Conservation (phyloP, 2,113 vertebrate genomes). For the Sorex fumeus region DNA sequence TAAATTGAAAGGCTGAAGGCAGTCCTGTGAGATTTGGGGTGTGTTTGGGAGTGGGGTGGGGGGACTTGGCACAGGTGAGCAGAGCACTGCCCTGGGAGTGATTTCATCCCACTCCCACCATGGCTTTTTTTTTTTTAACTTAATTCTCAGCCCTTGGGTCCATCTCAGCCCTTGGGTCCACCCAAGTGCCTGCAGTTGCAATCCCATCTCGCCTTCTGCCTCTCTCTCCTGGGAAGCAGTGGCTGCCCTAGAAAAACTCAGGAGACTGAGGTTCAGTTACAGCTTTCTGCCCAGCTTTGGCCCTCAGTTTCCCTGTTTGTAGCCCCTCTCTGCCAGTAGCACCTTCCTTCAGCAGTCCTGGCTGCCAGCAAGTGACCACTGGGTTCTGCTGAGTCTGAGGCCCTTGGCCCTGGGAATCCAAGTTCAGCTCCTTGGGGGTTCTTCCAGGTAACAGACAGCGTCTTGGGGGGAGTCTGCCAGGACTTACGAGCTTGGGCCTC, state of each 20-base stretch:
- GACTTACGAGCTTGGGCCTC: neutral
- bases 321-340: neutral
- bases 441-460: neutral
- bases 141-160: too few species aligned
- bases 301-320: slow-evolving; percentile 27
- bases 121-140: too few species aligned
- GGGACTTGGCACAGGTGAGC: neutral
- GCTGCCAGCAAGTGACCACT: neutral
- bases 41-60: neutral
- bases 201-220: neutral
- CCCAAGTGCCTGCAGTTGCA: neutral
- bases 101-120: neutral
- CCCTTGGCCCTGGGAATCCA: neutral
- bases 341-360: neutral
- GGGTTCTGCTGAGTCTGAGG: neutral
- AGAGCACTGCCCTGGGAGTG: neutral
- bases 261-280: neutral
- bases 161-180: neutral
- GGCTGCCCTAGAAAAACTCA: neutral
- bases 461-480: neutral
- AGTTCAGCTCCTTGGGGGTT: neutral
- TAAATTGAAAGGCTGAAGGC: neutral
- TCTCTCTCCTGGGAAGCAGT: neutral
- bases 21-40: neutral
- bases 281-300: neutral